phyloP scores from a whole-genome alignment of 2,113 vertebrate species.

The Chloroceryle aenea region DNA sequence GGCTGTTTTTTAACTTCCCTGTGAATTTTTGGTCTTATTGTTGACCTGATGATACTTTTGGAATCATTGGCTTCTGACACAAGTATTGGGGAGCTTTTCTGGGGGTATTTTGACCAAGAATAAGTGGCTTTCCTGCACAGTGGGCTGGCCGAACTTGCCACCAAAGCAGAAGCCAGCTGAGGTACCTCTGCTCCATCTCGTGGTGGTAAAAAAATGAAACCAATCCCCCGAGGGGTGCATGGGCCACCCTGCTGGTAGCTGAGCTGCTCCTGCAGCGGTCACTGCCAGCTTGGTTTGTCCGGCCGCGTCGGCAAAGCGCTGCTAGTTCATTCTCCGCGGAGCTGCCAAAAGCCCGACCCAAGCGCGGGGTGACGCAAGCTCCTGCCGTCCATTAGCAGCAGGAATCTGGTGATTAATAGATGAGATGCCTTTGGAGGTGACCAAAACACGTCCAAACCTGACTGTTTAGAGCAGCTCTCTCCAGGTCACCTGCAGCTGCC shows the following conservation, averaged over 20 bases:
- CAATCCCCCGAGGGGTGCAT: too few species aligned
- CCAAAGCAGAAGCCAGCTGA: background rate
- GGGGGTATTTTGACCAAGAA: background rate
- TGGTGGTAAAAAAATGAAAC: background rate
- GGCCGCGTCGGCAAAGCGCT: too few species aligned
- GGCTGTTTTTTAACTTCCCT: too few species aligned
- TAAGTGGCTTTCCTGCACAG: too few species aligned
- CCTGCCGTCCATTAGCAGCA: accelerated
- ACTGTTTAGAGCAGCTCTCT: accelerated
- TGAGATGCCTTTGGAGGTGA: accelerated
- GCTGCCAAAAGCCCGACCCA: too few species aligned
- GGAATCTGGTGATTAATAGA: accelerated
- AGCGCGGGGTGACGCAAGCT: background rate
- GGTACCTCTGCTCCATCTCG: background rate
- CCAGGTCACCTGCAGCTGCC: background rate
- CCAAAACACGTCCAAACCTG: background rate
- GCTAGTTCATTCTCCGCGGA: too few species aligned
- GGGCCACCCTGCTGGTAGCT: background rate
- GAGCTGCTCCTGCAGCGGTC: too few species aligned
- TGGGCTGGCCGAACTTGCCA: background rate
- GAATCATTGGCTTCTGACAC: background rate
- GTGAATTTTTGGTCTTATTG: too few species aligned
- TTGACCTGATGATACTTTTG: background rate
- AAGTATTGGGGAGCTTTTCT: background rate
- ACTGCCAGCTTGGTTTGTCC: too few species aligned